Evolutionary conservation across 2,113 vertebrate species (phyloP).

Genomic region (Ptyas mucosa): DNA sequence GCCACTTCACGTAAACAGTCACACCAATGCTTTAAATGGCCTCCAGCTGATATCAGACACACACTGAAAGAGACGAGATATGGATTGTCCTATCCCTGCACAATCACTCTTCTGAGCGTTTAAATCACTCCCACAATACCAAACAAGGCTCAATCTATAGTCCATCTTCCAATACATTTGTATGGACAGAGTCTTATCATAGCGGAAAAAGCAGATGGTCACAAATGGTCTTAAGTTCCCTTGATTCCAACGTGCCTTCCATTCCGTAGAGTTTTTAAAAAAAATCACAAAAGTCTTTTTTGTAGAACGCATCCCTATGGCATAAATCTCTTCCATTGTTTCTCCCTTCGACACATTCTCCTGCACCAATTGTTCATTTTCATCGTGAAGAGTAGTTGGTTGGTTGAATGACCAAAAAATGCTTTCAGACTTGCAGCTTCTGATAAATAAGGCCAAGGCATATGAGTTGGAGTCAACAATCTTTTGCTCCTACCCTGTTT

Average conservation of each 20-base stretch:
- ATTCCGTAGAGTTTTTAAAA: neutral
- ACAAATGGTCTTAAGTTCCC: neutral
- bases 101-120: constrained; percentile 24
- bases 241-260: neutral
- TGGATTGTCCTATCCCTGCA: constrained; percentile 7
- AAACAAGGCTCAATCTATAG: neutral
- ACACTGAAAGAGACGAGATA: neutral
- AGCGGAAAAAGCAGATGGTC: neutral
- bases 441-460: neutral
- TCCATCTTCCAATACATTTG: neutral
- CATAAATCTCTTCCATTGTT: neutral
- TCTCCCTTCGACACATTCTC: neutral
- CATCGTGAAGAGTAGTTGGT: neutral
- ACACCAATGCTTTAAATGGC: constrained; percentile 19
- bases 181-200: neutral
- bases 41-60: neutral
- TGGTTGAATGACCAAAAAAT: neutral
- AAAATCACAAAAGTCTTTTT: neutral
- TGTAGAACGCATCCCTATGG: neutral
- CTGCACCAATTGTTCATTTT: neutral
- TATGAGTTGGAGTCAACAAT: neutral
- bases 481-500: neutral
- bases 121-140: neutral
- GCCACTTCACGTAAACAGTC: neutral
- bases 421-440: neutral